phyloP scores from a whole-genome alignment of 2,888 invertebrate species.

The Acleris literana region DNA sequence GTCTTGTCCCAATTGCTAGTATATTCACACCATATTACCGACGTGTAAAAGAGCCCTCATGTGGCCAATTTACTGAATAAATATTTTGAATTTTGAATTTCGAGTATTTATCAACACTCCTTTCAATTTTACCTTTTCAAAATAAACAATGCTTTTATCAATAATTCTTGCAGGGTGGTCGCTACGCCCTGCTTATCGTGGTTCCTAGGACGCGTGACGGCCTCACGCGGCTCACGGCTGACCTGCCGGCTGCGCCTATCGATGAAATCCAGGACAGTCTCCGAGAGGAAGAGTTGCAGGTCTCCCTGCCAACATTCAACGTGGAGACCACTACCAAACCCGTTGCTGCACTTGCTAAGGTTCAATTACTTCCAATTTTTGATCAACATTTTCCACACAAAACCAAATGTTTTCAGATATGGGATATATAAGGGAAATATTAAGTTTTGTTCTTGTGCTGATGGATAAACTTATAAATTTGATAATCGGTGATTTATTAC shows the following conservation, averaged over 20 bases:
- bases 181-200: constrained; percentile 83
- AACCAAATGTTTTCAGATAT: no score
- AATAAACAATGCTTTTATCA: background rate
- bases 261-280: constrained; percentile 73
- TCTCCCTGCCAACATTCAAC: constrained; percentile 84
- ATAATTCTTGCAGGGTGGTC: constrained; percentile 73
- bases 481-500: no score
- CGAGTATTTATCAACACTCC: background rate
- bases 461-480: no score
- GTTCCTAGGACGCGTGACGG: constrained; percentile 84
- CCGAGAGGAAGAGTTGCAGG: constrained; percentile 70
- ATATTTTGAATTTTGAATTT: no score
- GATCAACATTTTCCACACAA: no score
- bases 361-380: constrained; percentile 44
- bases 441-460: no score
- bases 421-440: no score
- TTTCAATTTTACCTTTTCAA: background rate
- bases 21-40: no score
- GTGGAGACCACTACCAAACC: constrained; percentile 86
- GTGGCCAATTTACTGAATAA: no score
- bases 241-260: constrained; percentile 76
- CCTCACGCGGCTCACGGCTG: constrained; percentile 79
- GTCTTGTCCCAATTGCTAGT: no score
- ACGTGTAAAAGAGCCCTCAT: no score
- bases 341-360: constrained; percentile 83